These are phyloP conservation scores for Caranx ignobilis DNA, from an alignment of 2,113 vertebrate genomes.

Conservation along the genomic window DNA sequence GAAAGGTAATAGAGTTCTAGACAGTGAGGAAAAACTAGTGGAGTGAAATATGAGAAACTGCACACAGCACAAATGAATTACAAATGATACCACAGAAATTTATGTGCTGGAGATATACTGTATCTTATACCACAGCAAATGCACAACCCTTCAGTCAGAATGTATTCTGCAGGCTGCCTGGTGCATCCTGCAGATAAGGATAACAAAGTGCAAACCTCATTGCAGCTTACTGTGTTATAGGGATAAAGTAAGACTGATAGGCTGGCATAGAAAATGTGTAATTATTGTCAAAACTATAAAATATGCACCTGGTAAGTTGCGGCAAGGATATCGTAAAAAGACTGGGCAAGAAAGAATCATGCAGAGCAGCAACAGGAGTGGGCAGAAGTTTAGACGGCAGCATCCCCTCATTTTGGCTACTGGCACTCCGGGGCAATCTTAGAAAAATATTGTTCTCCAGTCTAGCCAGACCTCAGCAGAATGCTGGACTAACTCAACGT, in stretches of 20 bases:
- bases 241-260: background rate
- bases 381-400: conserved; percentile 34
- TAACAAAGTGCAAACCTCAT: conserved; percentile 36
- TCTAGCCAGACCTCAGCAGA: conserved; percentile 69
- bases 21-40: conserved; percentile 33
- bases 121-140: conserved; percentile 33
- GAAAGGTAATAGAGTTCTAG: conserved; percentile 40
- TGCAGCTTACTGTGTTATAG: conserved; percentile 13
- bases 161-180: conserved; percentile 33
- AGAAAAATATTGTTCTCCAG: conserved; percentile 78
- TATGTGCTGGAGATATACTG: conserved; percentile 18
- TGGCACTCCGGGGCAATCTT: conserved; percentile 73
- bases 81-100: conserved; percentile 37
- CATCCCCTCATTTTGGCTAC: conserved; percentile 46
- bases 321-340: background rate
- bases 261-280: conserved; percentile 6
- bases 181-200: conserved; percentile 66
- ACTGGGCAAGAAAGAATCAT: background rate
- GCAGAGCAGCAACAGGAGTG: conserved; percentile 29
- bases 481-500: conserved; percentile 76
- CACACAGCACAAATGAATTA: conserved; percentile 46
- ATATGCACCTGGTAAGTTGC: conserved; percentile 13
- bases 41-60: conserved; percentile 44
- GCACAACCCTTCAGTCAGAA: conserved; percentile 12
- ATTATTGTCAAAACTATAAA: conserved; percentile 23